These are phyloP conservation scores for Psylliodes chrysocephalus DNA, from an alignment of 2,888 invertebrate genomes.

Conservation along the genomic window DNA sequence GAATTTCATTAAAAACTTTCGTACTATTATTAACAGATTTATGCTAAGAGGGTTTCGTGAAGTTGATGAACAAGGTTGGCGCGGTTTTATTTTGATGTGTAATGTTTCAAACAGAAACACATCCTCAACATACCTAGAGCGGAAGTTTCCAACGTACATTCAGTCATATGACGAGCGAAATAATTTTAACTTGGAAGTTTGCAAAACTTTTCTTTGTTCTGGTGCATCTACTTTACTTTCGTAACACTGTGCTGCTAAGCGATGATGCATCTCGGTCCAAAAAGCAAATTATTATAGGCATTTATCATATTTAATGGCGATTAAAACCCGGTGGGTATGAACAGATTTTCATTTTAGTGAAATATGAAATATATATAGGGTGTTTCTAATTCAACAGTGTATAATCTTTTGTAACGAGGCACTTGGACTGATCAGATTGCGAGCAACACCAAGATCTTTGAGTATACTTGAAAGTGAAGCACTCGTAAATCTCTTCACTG, in stretches of 20 bases:
- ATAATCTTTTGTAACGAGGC: too few relatives aligned
- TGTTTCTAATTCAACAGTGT: too few relatives aligned
- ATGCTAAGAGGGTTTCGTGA: slow-evolving; percentile 25
- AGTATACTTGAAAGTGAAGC: too few relatives aligned
- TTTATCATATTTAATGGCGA: background rate
- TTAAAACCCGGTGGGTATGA: too few relatives aligned
- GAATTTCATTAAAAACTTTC: slow-evolving; percentile 26
- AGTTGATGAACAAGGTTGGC: slow-evolving; percentile 33
- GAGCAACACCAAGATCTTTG: too few relatives aligned
- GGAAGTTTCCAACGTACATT: slow-evolving; percentile 26
- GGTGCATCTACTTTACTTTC: slow-evolving; percentile 10
- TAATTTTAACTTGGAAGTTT: slow-evolving; percentile 38
- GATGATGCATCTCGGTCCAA: background rate
- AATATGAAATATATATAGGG: too few relatives aligned
- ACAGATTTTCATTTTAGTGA: too few relatives aligned
- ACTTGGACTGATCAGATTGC: too few relatives aligned
- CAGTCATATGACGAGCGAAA: slow-evolving; percentile 28
- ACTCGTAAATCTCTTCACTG: too few relatives aligned
- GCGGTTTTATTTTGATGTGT: slow-evolving; percentile 37
- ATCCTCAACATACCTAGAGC: slow-evolving; percentile 32
- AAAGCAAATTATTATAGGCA: background rate
- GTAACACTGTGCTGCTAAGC: background rate
- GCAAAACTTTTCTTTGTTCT: slow-evolving; percentile 40
- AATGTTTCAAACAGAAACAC: slow-evolving; percentile 37
- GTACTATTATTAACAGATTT: slow-evolving; percentile 30